A percentile compares a stretch with the other conserved stretches of the same genome.
phyloP scores from a whole-genome alignment of 1,140 invertebrate genomes.

The Sitobion miscanthi region DNA sequence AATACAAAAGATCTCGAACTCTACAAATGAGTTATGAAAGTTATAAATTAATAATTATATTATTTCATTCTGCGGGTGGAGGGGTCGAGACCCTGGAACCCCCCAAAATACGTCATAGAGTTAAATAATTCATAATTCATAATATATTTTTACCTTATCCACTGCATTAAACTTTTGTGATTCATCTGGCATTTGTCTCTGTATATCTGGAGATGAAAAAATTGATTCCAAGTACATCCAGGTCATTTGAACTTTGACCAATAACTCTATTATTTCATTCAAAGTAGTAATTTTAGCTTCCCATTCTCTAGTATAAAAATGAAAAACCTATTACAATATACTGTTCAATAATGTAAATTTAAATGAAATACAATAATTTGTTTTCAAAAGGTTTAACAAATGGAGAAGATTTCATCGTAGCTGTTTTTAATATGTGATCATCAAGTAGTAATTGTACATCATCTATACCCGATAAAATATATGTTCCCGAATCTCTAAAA shows the following conservation, averaged over 20 bases:
- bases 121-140: neutral
- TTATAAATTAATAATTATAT: no score
- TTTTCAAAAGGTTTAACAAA: conserved; percentile 94
- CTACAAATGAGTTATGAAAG: no score
- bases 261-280: conserved; percentile 94
- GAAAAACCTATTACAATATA: neutral
- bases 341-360: neutral
- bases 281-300: conserved; percentile 77
- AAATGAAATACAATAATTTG: conserved; percentile 4
- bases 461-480: conserved; percentile 88
- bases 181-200: conserved; percentile 87
- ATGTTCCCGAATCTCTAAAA: conserved; percentile 86
- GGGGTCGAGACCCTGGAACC: no score
- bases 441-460: conserved; percentile 95
- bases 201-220: conserved; percentile 97
- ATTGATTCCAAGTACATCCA: conserved; percentile 99
- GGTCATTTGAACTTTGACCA: conserved; percentile 94
- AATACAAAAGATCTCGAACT: no score
- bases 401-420: conserved; percentile 96
- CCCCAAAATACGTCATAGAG: no score
- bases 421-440: conserved; percentile 95
- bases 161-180: conserved; percentile 89
- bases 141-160: conserved; percentile 73
- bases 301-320: conserved; percentile 70
- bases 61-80: no score